Conservation (phyloP, 2,113 vertebrate genomes). For the Penelope pileata region DNA sequence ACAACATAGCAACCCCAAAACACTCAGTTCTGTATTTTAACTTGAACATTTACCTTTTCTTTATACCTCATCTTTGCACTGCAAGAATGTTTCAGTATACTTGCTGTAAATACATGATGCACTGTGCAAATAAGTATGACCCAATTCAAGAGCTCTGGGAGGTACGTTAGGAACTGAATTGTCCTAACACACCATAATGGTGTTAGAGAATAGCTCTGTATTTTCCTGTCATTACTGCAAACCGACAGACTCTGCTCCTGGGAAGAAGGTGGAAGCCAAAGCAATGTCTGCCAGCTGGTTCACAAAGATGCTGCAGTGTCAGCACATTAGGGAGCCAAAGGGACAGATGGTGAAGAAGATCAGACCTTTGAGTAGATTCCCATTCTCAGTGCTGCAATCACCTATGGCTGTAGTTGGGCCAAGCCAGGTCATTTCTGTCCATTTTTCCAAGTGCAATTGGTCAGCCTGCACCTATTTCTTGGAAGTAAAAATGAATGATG, state of each 20-base stretch:
- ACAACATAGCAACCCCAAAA: fast-evolving
- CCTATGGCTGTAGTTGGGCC: neutral
- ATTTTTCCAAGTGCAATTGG: neutral
- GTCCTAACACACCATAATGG: neutral
- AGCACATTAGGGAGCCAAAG: slow-evolving; percentile 35
- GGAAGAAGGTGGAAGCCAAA: slow-evolving; percentile 31
- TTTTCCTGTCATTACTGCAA: slow-evolving; percentile 7
- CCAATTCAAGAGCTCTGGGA: neutral
- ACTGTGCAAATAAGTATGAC: neutral
- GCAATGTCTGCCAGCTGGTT: slow-evolving; percentile 42
- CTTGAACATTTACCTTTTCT: neutral
- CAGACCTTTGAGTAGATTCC: neutral
- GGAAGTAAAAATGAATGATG: neutral
- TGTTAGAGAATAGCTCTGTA: neutral
- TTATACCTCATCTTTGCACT: neutral
- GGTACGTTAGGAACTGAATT: neutral
- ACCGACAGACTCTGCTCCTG: neutral
- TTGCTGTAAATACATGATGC: neutral
- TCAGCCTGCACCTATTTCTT: neutral
- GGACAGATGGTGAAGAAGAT: slow-evolving; percentile 56
- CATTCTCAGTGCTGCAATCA: neutral
- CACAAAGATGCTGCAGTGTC: slow-evolving; percentile 19
- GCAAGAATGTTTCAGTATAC: neutral
- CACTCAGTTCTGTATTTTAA: neutral
- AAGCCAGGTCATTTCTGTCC: slow-evolving; percentile 17